A percentile compares a stretch with the other conserved stretches of the same genome.
Evolutionary conservation across 1,140 invertebrate species (phyloP).

Genomic region (Listronotus bonariensis): DNA sequence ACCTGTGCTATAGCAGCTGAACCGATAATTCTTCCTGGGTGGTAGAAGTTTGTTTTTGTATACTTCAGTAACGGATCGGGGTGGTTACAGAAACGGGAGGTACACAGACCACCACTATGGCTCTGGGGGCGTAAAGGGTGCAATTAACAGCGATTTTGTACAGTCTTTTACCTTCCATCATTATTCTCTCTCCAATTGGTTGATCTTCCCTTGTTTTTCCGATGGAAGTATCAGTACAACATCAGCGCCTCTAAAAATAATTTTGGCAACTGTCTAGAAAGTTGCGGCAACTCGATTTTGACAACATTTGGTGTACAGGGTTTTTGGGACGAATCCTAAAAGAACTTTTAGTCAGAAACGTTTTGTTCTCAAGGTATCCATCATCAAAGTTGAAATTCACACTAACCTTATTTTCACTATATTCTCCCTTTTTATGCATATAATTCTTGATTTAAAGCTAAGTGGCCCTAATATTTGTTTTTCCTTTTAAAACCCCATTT

Average conservation of each 20-base stretch:
- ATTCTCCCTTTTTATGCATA: too few species aligned
- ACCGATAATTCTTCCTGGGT: constrained; percentile 51
- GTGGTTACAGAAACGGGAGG: constrained; percentile 46
- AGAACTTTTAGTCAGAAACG: too few species aligned
- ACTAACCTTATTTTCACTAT: too few species aligned
- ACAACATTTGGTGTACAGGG: too few species aligned
- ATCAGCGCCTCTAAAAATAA: constrained; percentile 47
- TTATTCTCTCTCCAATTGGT: constrained; percentile 35
- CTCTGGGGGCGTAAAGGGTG: constrained; percentile 46
- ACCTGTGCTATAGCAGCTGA: constrained; percentile 44
- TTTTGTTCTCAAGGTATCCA: too few species aligned
- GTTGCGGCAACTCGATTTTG: too few species aligned
- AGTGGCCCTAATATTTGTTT: too few species aligned
- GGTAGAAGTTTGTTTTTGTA: constrained; percentile 52
- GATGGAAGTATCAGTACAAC: constrained; percentile 45
- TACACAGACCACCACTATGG: constrained; percentile 45
- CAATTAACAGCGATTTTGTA: constrained; percentile 43
- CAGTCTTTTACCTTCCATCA: constrained; percentile 45
- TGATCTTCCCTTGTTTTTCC: constrained; percentile 29
- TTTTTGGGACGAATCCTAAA: too few species aligned
- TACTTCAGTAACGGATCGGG: constrained; percentile 45
- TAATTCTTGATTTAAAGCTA: too few species aligned
- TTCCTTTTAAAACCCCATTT: too few species aligned
- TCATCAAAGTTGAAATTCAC: too few species aligned
- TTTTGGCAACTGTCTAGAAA: too few species aligned